phyloP scores from a whole-genome alignment of 2,888 invertebrate species.

The Agonum fuliginosum region DNA sequence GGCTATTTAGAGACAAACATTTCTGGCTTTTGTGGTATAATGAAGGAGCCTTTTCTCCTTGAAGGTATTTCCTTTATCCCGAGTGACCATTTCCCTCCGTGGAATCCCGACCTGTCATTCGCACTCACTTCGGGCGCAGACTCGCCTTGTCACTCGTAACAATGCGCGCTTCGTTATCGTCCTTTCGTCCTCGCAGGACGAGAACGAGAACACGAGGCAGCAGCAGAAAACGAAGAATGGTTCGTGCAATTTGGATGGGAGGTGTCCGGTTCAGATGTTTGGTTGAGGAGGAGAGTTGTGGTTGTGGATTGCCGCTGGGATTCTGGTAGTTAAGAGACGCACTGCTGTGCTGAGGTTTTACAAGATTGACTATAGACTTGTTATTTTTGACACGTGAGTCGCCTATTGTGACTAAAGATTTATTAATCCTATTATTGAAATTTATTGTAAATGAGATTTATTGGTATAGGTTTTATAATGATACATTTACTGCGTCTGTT shows the following conservation, averaged over 20 bases:
- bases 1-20: background rate
- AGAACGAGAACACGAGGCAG: background rate
- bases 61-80: conserved; percentile 50
- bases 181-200: conserved; percentile 6
- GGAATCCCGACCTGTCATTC: conserved; percentile 42
- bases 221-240: background rate
- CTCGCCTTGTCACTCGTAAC: conserved; percentile 51
- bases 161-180: conserved; percentile 55
- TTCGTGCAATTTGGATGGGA: conserved; percentile 27
- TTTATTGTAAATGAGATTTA: too few species aligned
- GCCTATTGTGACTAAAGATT: too few species aligned
- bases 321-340: too few species aligned
- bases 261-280: conserved; percentile 33
- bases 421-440: too few species aligned
- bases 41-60: conserved; percentile 21
- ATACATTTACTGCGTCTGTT: too few species aligned
- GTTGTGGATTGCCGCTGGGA: background rate
- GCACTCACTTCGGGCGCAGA: conserved; percentile 44
- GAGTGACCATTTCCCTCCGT: conserved; percentile 13
- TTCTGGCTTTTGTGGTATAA: conserved; percentile 26
- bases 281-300: background rate
- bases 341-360: too few species aligned
- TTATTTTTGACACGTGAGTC: too few species aligned
- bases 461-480: too few species aligned
- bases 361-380: too few species aligned